Evolutionary conservation across 2,113 vertebrate species (phyloP), one percentile per base, ranked within the genome.

Genomic region (Craseonycteris thonglongyai): DNA sequence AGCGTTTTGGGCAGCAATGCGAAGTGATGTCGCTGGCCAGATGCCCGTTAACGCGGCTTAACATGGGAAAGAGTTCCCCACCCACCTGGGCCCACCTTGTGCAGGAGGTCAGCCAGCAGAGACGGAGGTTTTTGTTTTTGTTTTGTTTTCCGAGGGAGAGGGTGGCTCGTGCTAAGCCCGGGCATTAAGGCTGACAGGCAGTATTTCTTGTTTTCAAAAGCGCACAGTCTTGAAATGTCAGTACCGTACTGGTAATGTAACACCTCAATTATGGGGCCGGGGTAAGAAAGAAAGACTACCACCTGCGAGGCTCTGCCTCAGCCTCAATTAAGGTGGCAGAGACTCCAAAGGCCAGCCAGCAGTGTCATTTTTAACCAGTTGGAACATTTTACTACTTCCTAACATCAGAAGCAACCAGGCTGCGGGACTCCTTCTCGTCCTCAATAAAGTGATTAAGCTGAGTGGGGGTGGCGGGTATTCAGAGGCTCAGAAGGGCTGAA

Each of bases 331-430:
- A 88, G 94, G 97, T 83, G 94, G 96, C 95, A 96, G 91, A 95
- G 97, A 96, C 96, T 97, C 97, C 97, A 97, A 97, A 98, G 97
- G 98, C 97, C 79, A 95, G 92, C 97, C 87, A 96, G 56, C 84
- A 97, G 97, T 98, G 97, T 98, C 97, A 96, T 96, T 98, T 98
- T 92, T 96, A 95, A 95, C 96, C 74, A 45, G 71, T 95, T 87
- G 90, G 96, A 97, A 94, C 69, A 76, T 97, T 98, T 98, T 98
- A 98, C 98, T 96, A 81, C 98, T 98, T 98, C 98, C 98, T 93
- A 84, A 96, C 97, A 94, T 97, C 97, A 96, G 8, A 97, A 95
- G 97, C 65, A 42, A 95, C 91, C 49, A 19, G 91, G 78, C 88
- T 78, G 61, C 96, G 97, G 96, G 96, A 68, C 94, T 24, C 2